Evolutionary conservation across 2,797 vertebrate species (phyloP).

Genomic region (Scomberomorus guttatus): DNA sequence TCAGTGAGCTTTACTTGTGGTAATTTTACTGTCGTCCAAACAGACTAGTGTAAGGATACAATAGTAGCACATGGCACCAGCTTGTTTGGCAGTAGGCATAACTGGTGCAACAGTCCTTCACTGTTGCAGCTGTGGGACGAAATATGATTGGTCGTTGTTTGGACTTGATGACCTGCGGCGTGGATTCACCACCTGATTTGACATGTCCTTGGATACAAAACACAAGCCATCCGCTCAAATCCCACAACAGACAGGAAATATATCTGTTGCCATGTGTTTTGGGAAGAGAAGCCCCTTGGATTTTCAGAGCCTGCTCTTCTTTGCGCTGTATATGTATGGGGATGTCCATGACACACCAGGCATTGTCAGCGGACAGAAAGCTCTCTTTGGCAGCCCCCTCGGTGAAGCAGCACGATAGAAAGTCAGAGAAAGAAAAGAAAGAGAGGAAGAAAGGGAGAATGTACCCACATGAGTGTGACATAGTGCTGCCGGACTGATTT

Average conservation of each 20-base stretch:
- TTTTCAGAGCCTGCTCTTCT: conserved; percentile 46
- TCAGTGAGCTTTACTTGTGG: conserved; percentile 31
- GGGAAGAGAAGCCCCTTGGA: conserved; percentile 27
- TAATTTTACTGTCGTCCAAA: conserved; percentile 22
- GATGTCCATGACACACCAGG: conserved; percentile 64
- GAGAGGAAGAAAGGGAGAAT: conserved; percentile 78
- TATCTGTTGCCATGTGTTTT: conserved; percentile 55
- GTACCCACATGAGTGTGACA: conserved; percentile 82
- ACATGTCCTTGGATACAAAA: conserved; percentile 38
- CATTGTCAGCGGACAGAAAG: conserved; percentile 66
- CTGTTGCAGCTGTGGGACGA: conserved; percentile 39
- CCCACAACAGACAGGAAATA: conserved; percentile 39
- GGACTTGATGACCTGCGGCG: conserved; percentile 42
- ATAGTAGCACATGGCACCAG: conserved; percentile 8
- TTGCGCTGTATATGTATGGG: conserved; percentile 67
- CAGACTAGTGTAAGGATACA: conserved; percentile 6
- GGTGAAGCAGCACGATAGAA: conserved; percentile 69
- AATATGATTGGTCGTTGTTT: conserved; percentile 40
- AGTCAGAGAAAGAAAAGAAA: conserved; percentile 73
- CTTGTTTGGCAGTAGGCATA: conserved; percentile 6
- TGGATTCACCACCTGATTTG: conserved; percentile 45
- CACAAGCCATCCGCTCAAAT: conserved; percentile 35
- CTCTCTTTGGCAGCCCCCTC: conserved; percentile 59
- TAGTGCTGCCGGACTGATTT: conserved; percentile 79
- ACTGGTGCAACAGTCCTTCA: conserved; percentile 10